phyloP scores from a whole-genome alignment of 2,888 invertebrate species.

The Odiellus spinosus region DNA sequence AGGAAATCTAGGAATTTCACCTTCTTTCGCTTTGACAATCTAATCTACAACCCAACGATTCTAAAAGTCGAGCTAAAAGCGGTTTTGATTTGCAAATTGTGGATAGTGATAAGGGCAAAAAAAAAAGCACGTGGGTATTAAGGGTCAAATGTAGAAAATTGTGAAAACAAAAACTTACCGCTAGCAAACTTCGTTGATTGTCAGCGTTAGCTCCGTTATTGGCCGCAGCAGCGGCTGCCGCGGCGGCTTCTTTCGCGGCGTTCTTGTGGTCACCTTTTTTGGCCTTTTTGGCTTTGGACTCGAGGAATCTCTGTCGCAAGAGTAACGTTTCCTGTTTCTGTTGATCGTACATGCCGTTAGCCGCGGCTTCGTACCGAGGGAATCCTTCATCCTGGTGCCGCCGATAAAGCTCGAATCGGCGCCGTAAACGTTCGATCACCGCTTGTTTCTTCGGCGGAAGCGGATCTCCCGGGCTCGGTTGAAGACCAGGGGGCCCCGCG shows the following conservation, averaged over 20 bases:
- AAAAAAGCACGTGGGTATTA: too few relatives aligned
- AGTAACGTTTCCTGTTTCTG: conserved; percentile 75
- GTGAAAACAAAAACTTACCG: too few relatives aligned
- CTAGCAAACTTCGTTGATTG: too few relatives aligned
- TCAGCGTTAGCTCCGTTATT: too few relatives aligned
- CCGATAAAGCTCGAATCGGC: conserved; percentile 74
- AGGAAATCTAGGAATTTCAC: too few relatives aligned
- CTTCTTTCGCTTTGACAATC: too few relatives aligned
- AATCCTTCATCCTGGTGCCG: conserved; percentile 68
- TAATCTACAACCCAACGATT: too few relatives aligned
- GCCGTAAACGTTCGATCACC: conserved; percentile 63
- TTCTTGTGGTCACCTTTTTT: conserved; percentile 42
- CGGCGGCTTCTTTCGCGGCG: not conserved
- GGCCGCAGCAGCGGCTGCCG: too few relatives aligned
- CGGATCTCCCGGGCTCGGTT: conserved; percentile 33
- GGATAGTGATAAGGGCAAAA: too few relatives aligned
- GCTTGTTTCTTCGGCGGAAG: conserved; percentile 38
- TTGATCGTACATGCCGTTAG: conserved; percentile 72
- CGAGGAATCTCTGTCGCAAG: conserved; percentile 73
- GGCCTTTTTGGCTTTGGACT: conserved; percentile 73
- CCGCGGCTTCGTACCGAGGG: conserved; percentile 72
- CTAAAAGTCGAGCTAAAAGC: too few relatives aligned
- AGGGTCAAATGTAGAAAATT: too few relatives aligned
- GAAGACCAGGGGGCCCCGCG: not conserved
- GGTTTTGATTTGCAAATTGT: too few relatives aligned